Percentiles rank a stretch among this genome's conserved stretches.
These are phyloP conservation scores for Cryptotermes secundus DNA, from an alignment of 1,140 invertebrate species.

Conservation along the genomic window DNA sequence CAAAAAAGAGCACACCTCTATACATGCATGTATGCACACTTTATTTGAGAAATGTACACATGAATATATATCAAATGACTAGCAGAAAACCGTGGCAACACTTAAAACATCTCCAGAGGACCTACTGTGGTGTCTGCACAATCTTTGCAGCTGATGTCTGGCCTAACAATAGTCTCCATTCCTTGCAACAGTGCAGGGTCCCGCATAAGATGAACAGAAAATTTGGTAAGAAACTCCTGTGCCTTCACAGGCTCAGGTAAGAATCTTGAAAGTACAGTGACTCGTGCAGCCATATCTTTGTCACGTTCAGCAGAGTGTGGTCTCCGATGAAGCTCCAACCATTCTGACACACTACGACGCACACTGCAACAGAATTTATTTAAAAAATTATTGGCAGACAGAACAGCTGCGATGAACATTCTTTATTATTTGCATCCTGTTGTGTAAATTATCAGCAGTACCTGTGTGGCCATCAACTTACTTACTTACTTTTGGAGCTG, in stretches of 20 bases:
- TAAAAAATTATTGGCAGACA: too few relatives aligned
- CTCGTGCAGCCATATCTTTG: slow-evolving; percentile 62
- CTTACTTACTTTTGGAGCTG: too few relatives aligned
- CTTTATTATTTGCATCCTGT: too few relatives aligned
- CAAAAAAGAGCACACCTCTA: too few relatives aligned
- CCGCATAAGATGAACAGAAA: slow-evolving; percentile 77
- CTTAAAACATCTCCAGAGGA: too few relatives aligned
- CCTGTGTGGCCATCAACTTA: too few relatives aligned
- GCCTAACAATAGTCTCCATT: slow-evolving; percentile 83
- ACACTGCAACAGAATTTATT: slow-evolving; percentile 55
- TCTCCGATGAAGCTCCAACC: slow-evolving; percentile 77
- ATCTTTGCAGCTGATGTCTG: slow-evolving; percentile 86
- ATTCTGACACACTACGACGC: slow-evolving; percentile 78
- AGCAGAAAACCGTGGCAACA: too few relatives aligned
- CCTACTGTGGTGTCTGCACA: slow-evolving; percentile 75
- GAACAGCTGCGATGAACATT: too few relatives aligned
- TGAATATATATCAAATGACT: too few relatives aligned
- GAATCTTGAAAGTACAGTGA: slow-evolving; percentile 64
- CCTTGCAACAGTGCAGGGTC: slow-evolving; percentile 75
- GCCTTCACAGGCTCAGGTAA: slow-evolving; percentile 93
- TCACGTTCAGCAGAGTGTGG: slow-evolving; percentile 59
- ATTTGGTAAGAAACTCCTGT: slow-evolving; percentile 87
- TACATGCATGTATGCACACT: too few relatives aligned
- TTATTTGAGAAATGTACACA: too few relatives aligned
- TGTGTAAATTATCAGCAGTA: too few relatives aligned